Conservation (phyloP, 2,888 invertebrate species). For the Augochlorella aurata region DNA sequence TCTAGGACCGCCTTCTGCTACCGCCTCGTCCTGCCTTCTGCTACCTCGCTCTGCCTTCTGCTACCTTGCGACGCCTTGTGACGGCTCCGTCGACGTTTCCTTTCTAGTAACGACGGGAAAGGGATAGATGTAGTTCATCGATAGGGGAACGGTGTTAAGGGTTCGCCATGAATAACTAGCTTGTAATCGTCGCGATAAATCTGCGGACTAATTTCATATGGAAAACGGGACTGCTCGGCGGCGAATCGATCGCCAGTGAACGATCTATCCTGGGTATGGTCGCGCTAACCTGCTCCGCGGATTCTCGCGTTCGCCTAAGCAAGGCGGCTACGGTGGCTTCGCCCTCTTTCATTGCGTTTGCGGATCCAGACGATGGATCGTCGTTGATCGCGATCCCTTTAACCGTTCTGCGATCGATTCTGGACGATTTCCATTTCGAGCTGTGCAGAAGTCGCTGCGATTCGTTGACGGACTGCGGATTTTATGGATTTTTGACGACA, state of each 20-base stretch:
- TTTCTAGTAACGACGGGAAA: neutral
- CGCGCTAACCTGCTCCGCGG: neutral
- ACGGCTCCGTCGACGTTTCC: neutral
- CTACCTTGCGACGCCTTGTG: no score
- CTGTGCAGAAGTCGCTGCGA: neutral
- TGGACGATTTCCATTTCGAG: no score
- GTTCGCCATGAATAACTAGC: constrained; percentile 3
- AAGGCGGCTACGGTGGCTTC: no score
- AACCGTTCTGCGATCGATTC: no score
- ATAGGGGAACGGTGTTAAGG: constrained; percentile 11
- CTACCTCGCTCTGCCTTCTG: no score
- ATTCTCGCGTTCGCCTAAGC: no score
- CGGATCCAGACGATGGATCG: no score
- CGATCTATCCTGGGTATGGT: neutral
- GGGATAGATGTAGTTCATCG: constrained; percentile 15
- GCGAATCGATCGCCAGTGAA: neutral
- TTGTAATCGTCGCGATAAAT: neutral
- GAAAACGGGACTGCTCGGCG: neutral
- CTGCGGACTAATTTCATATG: neutral
- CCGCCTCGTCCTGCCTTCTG: no score
- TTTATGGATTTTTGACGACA: neutral
- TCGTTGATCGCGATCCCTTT: no score
- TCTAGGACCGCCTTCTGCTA: no score
- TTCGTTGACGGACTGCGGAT: neutral
- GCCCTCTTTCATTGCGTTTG: no score